Evolutionary conservation across 2,888 invertebrate genomes (phyloP), one percentile per base, ranked within the genome.

Genomic region (Altica lythri): DNA sequence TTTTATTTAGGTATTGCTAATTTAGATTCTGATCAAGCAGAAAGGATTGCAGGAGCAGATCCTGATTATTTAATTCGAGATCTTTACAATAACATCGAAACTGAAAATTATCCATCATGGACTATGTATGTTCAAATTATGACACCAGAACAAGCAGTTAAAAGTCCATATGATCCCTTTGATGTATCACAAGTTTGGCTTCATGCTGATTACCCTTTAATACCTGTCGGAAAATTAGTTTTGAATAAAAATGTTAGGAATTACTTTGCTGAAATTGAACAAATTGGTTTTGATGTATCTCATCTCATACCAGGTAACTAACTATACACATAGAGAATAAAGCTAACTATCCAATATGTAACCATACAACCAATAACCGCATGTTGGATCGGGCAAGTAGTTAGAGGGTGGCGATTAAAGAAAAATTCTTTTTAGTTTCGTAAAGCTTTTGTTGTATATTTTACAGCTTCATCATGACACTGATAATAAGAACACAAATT

Each of bases 121-220:
- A 88, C 87, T 1, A 75, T 93, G 51, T 87, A 83, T 68, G 85
- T 96, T 56, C 92, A 94, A 78, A 85, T 76, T 5, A 96, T 97
- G 96, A 92, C 93, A 1, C 86, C 84, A 69, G 86, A 88, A 54
- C 86, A 97, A 76, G 94, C 92, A 1, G 88, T 90, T 66, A 85
- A 79, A 27, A 85, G 80, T 72, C 81, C 82, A 62, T 93, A 86
- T 76, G 94, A 96, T 80, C 95, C 95, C 13, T 96, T 97, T 75
- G 96, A 97, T 75, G 75, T 94, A 53, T 95, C 95, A 0, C 95
- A 96, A 80, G 79, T 94, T 4, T 96, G 96, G 96, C 84, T 93
- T 0, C 93, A 95, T 61, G 78, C 79, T 9, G 91, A 95, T 2
- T 95, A 80, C 75, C 96, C 96, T 1, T 78, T 96, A 58, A 89